Conservation (phyloP, 2,888 invertebrate genomes). For the Leptinotarsa haldemani region DNA sequence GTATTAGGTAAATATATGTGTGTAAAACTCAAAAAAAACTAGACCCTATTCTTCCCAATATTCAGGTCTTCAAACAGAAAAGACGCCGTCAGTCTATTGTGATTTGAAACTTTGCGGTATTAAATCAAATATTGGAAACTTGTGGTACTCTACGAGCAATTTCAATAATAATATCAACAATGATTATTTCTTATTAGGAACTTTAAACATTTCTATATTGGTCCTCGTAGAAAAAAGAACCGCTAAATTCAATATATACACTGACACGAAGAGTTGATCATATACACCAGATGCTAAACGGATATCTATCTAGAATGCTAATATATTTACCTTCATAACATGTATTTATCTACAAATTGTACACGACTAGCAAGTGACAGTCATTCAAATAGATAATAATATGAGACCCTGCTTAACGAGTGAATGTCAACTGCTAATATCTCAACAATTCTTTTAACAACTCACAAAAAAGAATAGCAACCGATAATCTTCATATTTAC, state of each 20-base stretch:
- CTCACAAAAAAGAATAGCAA: constrained; percentile 36
- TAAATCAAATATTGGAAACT: constrained; percentile 34
- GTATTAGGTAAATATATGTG: constrained; percentile 53
- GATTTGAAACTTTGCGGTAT: constrained; percentile 1
- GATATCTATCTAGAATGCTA: constrained; percentile 7
- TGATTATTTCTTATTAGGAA: constrained; percentile 60
- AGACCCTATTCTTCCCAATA: constrained; percentile 61
- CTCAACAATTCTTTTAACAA: constrained; percentile 25
- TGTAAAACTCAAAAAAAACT: constrained; percentile 50
- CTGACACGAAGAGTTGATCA: constrained; percentile 34
- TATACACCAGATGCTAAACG: constrained; percentile 27
- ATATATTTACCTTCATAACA: constrained; percentile 48
- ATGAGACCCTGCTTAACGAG: constrained; percentile 67
- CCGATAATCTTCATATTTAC: constrained; percentile 43
- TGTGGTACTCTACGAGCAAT: constrained; percentile 38
- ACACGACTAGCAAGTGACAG: constrained; percentile 61
- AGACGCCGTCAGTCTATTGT: constrained; percentile 48
- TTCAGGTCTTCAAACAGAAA: constrained; percentile 51
- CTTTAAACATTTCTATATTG: constrained; percentile 64
- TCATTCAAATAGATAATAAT: constrained; percentile 64
- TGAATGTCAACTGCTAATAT: constrained; percentile 61
- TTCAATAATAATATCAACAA: constrained; percentile 54
- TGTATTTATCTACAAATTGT: constrained; percentile 59
- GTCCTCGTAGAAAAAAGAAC: constrained; percentile 61
- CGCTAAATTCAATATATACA: constrained; percentile 51